Base-by-base conservation (phyloP, 2,797 vertebrate species). In the Scolopax bukidnonensis region DNA sequence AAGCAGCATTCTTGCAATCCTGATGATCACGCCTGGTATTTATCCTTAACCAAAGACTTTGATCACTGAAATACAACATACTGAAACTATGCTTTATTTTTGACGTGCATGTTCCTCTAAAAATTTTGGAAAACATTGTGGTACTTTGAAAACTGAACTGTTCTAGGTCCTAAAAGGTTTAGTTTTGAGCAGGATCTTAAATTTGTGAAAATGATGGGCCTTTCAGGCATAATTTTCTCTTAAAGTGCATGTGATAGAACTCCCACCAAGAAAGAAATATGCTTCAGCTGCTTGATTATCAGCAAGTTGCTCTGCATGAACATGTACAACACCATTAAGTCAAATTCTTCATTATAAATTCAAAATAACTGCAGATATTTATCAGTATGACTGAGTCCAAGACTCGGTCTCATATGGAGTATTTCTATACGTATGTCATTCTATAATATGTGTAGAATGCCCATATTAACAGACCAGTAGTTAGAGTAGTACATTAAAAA, bases 301-400 rank as follows among this genome's bases (percentile, higher is more conserved):
- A 93, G 75, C 53, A 78, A 38, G 57, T 89, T 85, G 63, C 41
- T 89, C 79, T 97, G 95, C 68, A 87, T 92, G 69, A 92, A 94
- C 95, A 89, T 96, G 94, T 89, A 83, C 53, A 79, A 70, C 21
- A 51, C 41, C 36, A 77, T 92, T 94, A 94, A 91, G 69, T 87
- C 56, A 84, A 88, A 92, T 94, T 88, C 70, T 88, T 95, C 43
- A 96, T 94, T 95, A 94, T 59, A 91, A 95, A 95, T 96, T 96
- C 84, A 78, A 75, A 96, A 94, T 92, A 94, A 73, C 51, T 95
- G 70, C 83, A 95, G 93, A 95, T 96, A 93, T 90, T 81, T 94
- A 96, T 96, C 91, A 73, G 65, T 88, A 53, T 85, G 76, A 80
- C 53, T 7, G 4, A 92, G 54, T 82, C 43, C 69, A 92, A 68